Evolutionary conservation across 2,797 vertebrate species (phyloP).

Genomic region (Cygnus olor): DNA sequence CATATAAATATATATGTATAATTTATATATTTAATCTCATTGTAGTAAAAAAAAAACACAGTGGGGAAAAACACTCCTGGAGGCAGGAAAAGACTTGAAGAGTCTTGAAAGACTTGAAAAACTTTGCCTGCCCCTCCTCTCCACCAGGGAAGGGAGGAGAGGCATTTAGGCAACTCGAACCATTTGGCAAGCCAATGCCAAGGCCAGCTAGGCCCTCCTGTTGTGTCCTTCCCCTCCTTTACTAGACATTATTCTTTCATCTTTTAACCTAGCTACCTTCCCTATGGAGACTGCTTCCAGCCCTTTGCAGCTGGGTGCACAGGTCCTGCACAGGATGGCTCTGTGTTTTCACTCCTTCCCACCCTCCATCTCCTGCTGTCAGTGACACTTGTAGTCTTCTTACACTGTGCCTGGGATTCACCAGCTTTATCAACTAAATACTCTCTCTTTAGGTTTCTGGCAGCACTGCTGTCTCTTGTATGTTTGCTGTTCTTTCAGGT

Average conservation of each 20-base stretch:
- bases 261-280: not conserved
- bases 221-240: not conserved
- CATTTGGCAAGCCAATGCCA: not conserved
- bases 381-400: constrained; percentile 35
- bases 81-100: too few relatives aligned
- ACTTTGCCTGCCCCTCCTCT: not conserved
- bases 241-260: not conserved
- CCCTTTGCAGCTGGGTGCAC: not conserved
- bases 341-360: not conserved
- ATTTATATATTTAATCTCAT: not conserved
- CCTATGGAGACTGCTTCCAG: not conserved
- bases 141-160: not conserved
- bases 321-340: not conserved
- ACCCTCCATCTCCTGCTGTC: not conserved
- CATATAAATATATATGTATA: not conserved
- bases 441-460: not conserved
- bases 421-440: constrained; percentile 17
- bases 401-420: not conserved
- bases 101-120: not conserved
- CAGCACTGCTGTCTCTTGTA: not conserved
- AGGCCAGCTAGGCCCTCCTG: not conserved
- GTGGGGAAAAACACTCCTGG: not conserved
- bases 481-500: not conserved
- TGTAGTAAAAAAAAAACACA: not conserved
- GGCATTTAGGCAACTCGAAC: not conserved